phyloP scores from a whole-genome alignment of 2,113 vertebrate genomes.

The Centropus unirufus region DNA sequence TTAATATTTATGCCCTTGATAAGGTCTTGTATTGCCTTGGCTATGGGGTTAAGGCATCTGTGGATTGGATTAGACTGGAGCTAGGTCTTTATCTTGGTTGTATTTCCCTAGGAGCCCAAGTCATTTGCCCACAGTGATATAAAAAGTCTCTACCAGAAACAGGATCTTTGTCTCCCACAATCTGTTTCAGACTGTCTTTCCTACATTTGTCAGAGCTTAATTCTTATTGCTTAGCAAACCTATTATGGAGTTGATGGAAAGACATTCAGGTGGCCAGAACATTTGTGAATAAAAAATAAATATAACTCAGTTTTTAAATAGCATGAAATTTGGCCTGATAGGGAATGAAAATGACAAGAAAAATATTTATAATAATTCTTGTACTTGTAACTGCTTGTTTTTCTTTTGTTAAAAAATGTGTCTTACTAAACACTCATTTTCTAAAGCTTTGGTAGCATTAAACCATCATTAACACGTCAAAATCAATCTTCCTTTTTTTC shows the following conservation, averaged over 20 bases:
- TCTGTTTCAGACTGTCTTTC: neutral
- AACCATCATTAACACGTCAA: constrained; percentile 42
- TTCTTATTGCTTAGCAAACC: neutral
- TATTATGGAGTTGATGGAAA: neutral
- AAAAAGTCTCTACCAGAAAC: neutral
- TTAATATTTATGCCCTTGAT: neutral
- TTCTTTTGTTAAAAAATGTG: constrained; percentile 40
- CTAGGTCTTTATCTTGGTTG: neutral
- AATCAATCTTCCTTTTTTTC: constrained; percentile 39
- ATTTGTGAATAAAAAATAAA: constrained; percentile 27
- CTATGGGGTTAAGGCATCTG: neutral
- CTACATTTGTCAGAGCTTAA: neutral
- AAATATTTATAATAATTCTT: constrained; percentile 47
- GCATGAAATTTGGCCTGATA: neutral
- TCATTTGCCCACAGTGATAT: neutral
- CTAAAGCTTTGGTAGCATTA: constrained; percentile 50
- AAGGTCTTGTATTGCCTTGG: neutral
- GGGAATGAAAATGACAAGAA: constrained; percentile 10
- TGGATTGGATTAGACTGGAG: neutral
- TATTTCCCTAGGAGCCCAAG: neutral
- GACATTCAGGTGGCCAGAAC: neutral
- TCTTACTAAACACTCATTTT: constrained; percentile 51
- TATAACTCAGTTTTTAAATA: neutral
- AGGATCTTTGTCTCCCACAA: neutral
- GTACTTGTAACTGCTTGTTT: neutral